Evolutionary conservation across 2,888 invertebrate species (phyloP).

Genomic region (Drosophila barbarae): DNA sequence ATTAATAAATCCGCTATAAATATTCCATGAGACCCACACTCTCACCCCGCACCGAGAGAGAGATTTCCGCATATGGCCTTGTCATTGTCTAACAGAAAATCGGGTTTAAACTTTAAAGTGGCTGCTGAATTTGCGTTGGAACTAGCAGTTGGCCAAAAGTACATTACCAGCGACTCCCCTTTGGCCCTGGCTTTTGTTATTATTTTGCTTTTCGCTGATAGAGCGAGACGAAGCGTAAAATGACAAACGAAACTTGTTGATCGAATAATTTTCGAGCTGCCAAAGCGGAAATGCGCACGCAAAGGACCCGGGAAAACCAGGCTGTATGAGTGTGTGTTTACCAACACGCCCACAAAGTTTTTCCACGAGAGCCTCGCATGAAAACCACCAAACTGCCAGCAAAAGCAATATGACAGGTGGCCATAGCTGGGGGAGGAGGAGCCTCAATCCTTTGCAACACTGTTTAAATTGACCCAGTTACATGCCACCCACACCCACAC

Average conservation of each 20-base stretch:
- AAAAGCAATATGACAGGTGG: conserved; percentile 48
- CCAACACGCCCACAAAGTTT: conserved; percentile 54
- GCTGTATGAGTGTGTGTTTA: conserved; percentile 27
- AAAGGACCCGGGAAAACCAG: conserved; percentile 45
- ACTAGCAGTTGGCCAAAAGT: neutral
- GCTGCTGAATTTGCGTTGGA: neutral
- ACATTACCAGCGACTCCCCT: neutral
- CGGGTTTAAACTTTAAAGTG: conserved; percentile 2
- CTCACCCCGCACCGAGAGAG: neutral
- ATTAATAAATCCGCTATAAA: conserved; percentile 68
- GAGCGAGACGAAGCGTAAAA: conserved; percentile 68
- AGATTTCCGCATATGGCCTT: conserved; percentile 34
- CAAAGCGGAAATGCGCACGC: conserved; percentile 66
- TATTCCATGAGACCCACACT: conserved; percentile 41
- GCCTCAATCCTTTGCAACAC: conserved; percentile 60
- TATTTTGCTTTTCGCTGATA: conserved; percentile 46
- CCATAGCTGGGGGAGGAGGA: conserved; percentile 1
- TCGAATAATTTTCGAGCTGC: conserved; percentile 66
- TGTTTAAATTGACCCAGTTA: conserved; percentile 73
- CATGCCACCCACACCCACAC: neutral
- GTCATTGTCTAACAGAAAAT: conserved; percentile 16
- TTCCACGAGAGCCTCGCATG: conserved; percentile 18
- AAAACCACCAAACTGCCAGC: conserved; percentile 51
- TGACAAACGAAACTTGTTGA: conserved; percentile 71
- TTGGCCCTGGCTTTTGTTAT: conserved; percentile 31